phyloP scores from a whole-genome alignment of 2,113 vertebrate species.

The Motacilla tschutschensis region DNA sequence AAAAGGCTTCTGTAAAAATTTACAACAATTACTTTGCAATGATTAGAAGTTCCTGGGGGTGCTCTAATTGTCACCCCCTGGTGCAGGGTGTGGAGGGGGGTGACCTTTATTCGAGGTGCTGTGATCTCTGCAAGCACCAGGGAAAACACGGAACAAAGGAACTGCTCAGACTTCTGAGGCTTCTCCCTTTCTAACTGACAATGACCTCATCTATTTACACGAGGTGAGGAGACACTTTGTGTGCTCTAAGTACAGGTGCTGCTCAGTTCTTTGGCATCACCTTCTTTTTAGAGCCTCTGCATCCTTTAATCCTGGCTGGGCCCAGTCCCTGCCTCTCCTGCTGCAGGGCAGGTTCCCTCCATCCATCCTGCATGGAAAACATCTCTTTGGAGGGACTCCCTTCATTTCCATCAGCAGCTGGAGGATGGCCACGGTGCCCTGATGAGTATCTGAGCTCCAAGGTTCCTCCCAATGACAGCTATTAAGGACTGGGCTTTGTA shows the following conservation, averaged over 20 bases:
- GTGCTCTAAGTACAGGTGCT: conserved; percentile 4
- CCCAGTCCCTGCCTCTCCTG: background rate
- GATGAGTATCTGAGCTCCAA: background rate
- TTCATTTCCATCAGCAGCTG: background rate
- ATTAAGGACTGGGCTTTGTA: background rate
- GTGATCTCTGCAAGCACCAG: conserved; percentile 29
- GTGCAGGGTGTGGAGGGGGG: conserved; percentile 16
- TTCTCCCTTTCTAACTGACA: conserved; percentile 18
- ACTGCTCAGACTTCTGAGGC: conserved; percentile 18
- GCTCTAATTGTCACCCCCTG: conserved; percentile 49
- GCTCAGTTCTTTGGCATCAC: conserved; percentile 13
- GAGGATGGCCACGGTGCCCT: background rate
- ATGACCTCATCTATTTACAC: conserved; percentile 51
- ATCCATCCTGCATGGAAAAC: background rate
- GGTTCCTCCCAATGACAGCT: background rate
- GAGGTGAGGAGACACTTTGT: conserved; percentile 16
- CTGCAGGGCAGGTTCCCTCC: background rate
- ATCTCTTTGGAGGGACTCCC: background rate
- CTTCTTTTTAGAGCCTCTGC: background rate
- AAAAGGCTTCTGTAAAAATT: conserved; percentile 52
- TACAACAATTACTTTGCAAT: conserved; percentile 62
- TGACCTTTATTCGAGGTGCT: conserved; percentile 35
- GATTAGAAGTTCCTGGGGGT: conserved; percentile 45
- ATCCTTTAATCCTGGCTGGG: conserved; percentile 29
- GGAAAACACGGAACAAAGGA: conserved; percentile 36